Conservation (phyloP, 2,113 vertebrate genomes). For the Ahaetulla prasina region DNA sequence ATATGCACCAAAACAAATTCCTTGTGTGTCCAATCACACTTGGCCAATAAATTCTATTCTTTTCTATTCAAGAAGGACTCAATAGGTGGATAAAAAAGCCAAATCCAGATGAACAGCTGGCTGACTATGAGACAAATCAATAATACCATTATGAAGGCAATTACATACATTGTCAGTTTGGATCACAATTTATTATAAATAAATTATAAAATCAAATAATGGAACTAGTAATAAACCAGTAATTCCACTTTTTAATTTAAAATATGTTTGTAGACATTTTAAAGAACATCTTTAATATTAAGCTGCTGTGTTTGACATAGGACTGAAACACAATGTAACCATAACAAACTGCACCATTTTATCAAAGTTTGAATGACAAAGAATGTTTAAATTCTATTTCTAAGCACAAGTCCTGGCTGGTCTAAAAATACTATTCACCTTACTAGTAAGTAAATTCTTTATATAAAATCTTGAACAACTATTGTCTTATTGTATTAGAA, state of each 20-base stretch:
- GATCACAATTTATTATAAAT: background rate
- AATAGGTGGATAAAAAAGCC: too few species aligned
- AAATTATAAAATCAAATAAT: background rate
- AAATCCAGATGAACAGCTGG: too few species aligned
- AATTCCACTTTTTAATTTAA: too few species aligned
- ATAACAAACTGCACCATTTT: background rate
- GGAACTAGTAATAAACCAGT: background rate
- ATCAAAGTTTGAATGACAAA: background rate
- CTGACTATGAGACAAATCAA: too few species aligned
- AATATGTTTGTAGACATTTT: background rate
- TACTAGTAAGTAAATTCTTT: slow-evolving; percentile 1
- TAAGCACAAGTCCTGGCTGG: background rate
- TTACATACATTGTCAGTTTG: background rate
- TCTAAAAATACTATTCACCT: background rate
- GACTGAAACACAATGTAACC: background rate
- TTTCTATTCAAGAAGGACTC: too few species aligned
- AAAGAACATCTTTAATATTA: background rate
- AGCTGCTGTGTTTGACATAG: background rate
- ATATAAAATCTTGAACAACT: background rate
- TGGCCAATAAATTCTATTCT: too few species aligned
- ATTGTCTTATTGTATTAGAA: slow-evolving; percentile 11
- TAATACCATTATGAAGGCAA: background rate
- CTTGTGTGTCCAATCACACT: too few species aligned
- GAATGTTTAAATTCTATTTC: background rate
- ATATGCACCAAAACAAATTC: too few species aligned